Conservation (phyloP, 2,888 invertebrate genomes). For the Phragmatobia fuliginosa region DNA sequence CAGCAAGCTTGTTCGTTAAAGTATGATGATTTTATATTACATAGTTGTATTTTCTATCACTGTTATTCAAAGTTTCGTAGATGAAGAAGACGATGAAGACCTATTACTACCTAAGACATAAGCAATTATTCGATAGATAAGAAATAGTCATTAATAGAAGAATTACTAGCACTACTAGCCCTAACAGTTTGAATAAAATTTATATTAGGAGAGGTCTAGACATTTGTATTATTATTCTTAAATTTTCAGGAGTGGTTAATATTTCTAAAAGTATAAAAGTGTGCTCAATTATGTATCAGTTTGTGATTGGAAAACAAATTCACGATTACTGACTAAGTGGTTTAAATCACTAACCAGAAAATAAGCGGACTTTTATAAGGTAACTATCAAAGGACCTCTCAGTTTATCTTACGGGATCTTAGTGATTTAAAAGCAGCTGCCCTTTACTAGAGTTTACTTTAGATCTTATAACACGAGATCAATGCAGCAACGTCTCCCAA, state of each 20-base stretch:
- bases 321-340: too few relatives aligned
- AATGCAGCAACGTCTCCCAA: too few relatives aligned
- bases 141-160: too few relatives aligned
- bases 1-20: constrained; percentile 31
- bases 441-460: background rate
- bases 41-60: background rate
- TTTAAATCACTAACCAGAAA: too few relatives aligned
- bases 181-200: background rate
- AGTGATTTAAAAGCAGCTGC: background rate
- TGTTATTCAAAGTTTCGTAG: too few relatives aligned
- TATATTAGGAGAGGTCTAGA: background rate
- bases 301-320: too few relatives aligned
- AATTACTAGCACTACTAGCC: background rate
- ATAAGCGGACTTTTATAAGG: too few relatives aligned
- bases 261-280: background rate
- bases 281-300: background rate
- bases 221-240: background rate
- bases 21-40: background rate
- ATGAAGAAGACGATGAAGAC: background rate
- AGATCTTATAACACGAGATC: background rate
- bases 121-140: background rate
- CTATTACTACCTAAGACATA: too few relatives aligned
- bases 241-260: background rate
- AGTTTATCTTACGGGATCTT: background rate
- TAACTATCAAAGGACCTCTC: background rate